Evolutionary conservation across 2,888 invertebrate genomes (phyloP), one percentile per base, ranked within the genome.

Genomic region (Lymantria dispar): DNA sequence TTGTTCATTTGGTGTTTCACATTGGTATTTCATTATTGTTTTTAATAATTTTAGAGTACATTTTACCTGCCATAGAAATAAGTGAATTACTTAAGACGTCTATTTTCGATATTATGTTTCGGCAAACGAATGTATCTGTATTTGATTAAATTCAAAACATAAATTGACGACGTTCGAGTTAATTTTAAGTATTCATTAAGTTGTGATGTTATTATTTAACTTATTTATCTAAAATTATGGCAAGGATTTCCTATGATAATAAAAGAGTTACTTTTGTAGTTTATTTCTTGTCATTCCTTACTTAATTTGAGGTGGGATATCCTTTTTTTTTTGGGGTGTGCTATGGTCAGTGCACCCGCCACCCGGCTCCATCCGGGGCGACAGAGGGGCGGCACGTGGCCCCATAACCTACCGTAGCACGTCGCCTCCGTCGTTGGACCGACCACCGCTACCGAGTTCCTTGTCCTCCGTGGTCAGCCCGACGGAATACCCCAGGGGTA

Each of bases 201-300:
- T 88, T 88, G 86, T 88, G 87, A 87, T 85, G 85, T 87, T 87
- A 86, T 88, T 89, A 83, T 87, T 87, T 87, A 89, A 86, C 86
- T 88, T 89, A 89, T 90, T 87, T 87, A 89, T 79, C 81, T 89
- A 82, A 91, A 91, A 90, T 90, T 91, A 91, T 89, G 88, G 86
- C 88, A 88, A 88, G 85, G 87, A 85, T 84, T 82, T 83, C 81
- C 80, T 87, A 87, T 82, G 84, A 82, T 83, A 87, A 89, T 88
- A 83, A 85, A 89, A 79, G 80, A 82, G 79, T 85, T 86, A 66
- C 79, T 87, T 22, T 53, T 73, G 60, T 81, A 80, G 60, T 40
- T 56, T 30, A 37, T 44, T 43, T 79, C 76, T 76, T 54, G 8
- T 38, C 22, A 22, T n/a, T n/a, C n/a, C n/a, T n/a, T n/a, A n/a